Evolutionary conservation across 1,140 invertebrate genomes (phyloP), one percentile per base, ranked within the genome.

Genomic region (Drosophila funebris): DNA sequence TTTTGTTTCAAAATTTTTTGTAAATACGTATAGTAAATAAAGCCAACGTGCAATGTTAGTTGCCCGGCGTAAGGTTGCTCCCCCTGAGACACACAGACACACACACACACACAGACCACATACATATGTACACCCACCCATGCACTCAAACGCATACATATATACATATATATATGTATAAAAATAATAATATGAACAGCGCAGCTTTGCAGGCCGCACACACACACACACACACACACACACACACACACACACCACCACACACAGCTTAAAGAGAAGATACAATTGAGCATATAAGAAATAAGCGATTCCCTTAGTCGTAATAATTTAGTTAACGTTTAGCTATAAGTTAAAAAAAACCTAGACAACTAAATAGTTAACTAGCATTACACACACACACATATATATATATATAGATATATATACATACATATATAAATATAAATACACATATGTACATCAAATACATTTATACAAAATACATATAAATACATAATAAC

Each of bases 301-400:
- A 20, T 70, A 71, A 75, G 80, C 80, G 69, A 81, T 87, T 87
- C 78, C 83, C 78, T 70, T 87, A 87, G 64, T 27, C 88, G 63
- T 87, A 87, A 72, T 72, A 57, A 78, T 89, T 84, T 81, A 89
- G 75, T 81, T 84, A 90, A 37, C 56, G 36, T 57, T 76, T 85
- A 90, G 62, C 48, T 73, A 85, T 54, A 60, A 61, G 70, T 48
- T 73, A 3, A 24, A 5, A 83, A 77, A 13, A 27, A 52, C 27
- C 60, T 84, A 64, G 57, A 72, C 69, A 82, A 52, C 66, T 63
- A 78, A 85, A 75, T 78, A 84, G 80, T 76, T 84, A 76, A 69
- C 68, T 84, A 84, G 82, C 67, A 69, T 73, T 76, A 73, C 52
- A 60, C 18, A 44, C 11, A 24, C n/a, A n/a, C n/a, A n/a, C n/a